Evolutionary conservation across 2,113 vertebrate genomes (phyloP).

Genomic region (Eira barbara): DNA sequence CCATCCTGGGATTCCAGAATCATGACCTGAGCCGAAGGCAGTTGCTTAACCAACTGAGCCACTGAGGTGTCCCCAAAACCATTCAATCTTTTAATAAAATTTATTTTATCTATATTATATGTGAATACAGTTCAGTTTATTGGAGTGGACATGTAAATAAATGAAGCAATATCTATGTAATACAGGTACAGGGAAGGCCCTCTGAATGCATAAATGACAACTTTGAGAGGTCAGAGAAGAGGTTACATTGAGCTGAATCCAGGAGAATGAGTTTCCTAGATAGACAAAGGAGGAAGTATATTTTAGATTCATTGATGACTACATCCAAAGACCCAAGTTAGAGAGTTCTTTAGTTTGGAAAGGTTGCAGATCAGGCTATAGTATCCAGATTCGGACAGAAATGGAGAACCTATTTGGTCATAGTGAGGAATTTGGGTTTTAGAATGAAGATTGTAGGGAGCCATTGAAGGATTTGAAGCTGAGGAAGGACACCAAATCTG

Average conservation of each 20-base stretch:
- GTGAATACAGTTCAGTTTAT: neutral
- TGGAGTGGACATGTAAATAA: neutral
- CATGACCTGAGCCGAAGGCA: too few species aligned
- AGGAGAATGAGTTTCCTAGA: neutral
- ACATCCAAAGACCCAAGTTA: neutral
- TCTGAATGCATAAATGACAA: neutral
- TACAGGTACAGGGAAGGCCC: neutral
- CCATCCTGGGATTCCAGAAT: too few species aligned
- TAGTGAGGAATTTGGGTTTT: neutral
- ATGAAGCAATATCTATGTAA: neutral
- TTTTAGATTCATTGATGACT: neutral
- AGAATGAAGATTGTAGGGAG: neutral
- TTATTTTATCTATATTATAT: neutral
- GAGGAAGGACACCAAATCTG: neutral
- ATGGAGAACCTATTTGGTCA: neutral
- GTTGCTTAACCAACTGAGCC: too few species aligned
- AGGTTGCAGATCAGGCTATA: neutral
- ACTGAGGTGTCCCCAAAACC: neutral
- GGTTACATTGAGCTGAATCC: neutral
- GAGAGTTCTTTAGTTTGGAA: constrained; percentile 10
- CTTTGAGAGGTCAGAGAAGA: neutral
- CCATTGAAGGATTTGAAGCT: neutral
- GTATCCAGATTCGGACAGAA: neutral
- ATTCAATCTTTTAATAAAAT: neutral
- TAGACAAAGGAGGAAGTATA: neutral